phyloP scores from a whole-genome alignment of 2,888 invertebrate species.

The Entomobrya proxima region DNA sequence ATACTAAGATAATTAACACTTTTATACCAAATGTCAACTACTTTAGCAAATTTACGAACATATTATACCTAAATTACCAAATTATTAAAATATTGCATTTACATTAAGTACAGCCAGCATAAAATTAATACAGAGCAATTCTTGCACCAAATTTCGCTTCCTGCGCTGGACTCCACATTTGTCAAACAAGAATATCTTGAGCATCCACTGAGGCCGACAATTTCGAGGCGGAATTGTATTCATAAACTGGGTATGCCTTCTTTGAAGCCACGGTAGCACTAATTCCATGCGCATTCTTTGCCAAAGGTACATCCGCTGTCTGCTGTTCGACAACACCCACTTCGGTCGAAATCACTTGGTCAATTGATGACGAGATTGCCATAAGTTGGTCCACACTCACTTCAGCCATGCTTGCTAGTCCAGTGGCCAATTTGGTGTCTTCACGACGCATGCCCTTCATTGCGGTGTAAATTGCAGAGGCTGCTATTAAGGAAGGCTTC shows the following conservation, averaged over 20 bases:
- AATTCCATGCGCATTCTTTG: conserved; percentile 42
- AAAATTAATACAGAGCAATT: not conserved
- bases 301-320: conserved; percentile 70
- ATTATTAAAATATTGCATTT: conserved; percentile 25
- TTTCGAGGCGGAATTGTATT: conserved; percentile 36
- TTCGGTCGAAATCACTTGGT: conserved; percentile 75
- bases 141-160: conserved; percentile 34
- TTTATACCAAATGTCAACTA: not conserved
- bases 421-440: conserved; percentile 65
- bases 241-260: conserved; percentile 65
- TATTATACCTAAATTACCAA: not conserved
- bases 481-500: conserved; percentile 74
- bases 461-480: conserved; percentile 75
- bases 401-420: conserved; percentile 71
- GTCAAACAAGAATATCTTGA: conserved; percentile 69
- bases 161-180: not conserved
- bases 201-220: conserved; percentile 47
- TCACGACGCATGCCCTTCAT: conserved; percentile 73
- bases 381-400: conserved; percentile 72
- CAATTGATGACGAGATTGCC: conserved; percentile 72
- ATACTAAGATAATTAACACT: too few species aligned
- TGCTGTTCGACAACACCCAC: conserved; percentile 74
- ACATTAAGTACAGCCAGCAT: conserved; percentile 6
- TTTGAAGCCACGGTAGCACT: conserved; percentile 66
- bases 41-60: not conserved